A percentile compares a stretch with the other conserved stretches of the same genome.
Conservation (phyloP, 2,888 invertebrate species). For the Dione juno region DNA sequence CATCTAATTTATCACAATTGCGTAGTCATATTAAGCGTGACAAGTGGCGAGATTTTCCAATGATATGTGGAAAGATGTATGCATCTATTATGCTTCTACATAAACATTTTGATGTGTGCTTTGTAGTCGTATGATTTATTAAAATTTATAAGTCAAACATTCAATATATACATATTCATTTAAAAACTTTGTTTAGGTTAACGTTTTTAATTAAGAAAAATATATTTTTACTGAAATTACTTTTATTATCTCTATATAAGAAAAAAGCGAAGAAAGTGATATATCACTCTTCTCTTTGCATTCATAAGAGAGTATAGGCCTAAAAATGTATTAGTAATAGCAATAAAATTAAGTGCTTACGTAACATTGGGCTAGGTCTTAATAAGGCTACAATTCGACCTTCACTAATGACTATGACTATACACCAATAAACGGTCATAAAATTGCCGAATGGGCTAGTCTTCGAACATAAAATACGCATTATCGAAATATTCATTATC, state of each 20-base stretch:
- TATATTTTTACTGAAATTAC: too few relatives aligned
- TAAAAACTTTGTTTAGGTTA: too few relatives aligned
- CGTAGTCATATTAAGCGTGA: conserved; percentile 38
- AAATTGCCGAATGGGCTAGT: conserved; percentile 20
- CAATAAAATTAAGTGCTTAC: conserved; percentile 20
- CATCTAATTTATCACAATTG: conserved; percentile 43
- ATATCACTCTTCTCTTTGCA: not conserved
- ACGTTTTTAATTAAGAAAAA: too few relatives aligned
- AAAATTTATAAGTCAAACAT: not conserved
- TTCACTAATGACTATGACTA: conserved; percentile 20
- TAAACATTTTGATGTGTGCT: not conserved
- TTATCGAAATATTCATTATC: conserved; percentile 24
- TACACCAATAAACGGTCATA: conserved; percentile 22
- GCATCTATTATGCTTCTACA: not conserved
- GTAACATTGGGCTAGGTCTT: conserved; percentile 29
- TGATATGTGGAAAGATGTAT: conserved; percentile 11
- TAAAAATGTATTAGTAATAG: not conserved
- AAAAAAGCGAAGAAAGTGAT: not conserved
- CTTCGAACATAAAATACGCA: conserved; percentile 22
- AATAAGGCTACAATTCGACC: conserved; percentile 22
- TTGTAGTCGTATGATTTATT: not conserved
- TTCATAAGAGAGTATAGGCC: not conserved
- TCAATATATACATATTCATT: too few relatives aligned
- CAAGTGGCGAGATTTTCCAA: conserved; percentile 36
- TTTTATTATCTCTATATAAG: not conserved